Base-by-base conservation (phyloP, 2,888 invertebrate genomes). In the Leucoma salicis region DNA sequence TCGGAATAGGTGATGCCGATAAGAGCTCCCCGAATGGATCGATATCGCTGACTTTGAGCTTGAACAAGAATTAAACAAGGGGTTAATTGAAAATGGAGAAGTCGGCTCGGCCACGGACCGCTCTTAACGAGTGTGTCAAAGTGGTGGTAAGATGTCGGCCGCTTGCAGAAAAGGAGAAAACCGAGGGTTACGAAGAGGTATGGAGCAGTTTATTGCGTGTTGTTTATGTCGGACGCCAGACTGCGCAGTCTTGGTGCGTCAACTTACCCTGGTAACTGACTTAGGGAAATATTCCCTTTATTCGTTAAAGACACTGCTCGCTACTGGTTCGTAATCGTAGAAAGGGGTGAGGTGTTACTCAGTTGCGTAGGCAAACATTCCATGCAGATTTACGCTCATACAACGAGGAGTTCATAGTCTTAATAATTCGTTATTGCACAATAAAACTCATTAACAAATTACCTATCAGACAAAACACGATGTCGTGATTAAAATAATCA, bases 111-210 rank as follows among this genome's bases (percentile, higher is more conserved):
- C 89, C 89, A 48, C 80, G 87, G 70, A 90, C 90, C 53, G 87
- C 90, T 57, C 87, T 90, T 50, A 94, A 94, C 76, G 97, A 99
- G 86, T 94, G 96, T 71, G 98, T 99, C 46, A 97, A 98, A 89
- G 99, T 99, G 53, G 96, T 99, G 57, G 99, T 99, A 41, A 91
- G 99, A 76, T 98, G 99, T 90, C 94, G 99, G 40, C 99, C 99
- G 27, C 93, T 99, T 89, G 97, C 95, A 64, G 93, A 95, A 57
- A 95, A 94, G 64, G 99, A 99, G 88, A 92, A 91, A 25, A 84
- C 91, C 25, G 93, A 94, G 67, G 95, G 95, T 14, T 93, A 93
- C 84, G 91, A 84, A 47, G 94, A 95, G 85, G 90, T 90, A 78
- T 80, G 33, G 35, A 34, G 14, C 46, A 31, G 36, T 33, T 35